A percentile compares a stretch with the other conserved stretches of the same genome.
Evolutionary conservation across 2,888 invertebrate genomes (phyloP).

Genomic region (Harpalus rubripes): DNA sequence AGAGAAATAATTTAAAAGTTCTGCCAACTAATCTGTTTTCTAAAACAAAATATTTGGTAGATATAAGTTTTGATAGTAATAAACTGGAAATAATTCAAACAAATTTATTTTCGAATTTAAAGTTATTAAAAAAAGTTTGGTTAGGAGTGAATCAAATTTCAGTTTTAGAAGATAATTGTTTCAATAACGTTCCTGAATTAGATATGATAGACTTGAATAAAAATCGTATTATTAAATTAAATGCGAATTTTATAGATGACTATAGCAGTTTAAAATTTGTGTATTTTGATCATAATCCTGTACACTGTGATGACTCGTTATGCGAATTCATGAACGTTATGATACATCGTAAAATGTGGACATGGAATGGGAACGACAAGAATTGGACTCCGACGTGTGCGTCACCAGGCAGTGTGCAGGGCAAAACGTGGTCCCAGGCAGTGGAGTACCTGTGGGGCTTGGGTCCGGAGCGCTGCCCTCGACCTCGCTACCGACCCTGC

Average conservation of each 20-base stretch:
- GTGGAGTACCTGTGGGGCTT: too few species aligned
- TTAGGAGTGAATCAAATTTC: neutral
- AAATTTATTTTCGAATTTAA: neutral
- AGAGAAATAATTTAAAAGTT: too few species aligned
- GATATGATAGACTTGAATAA: neutral
- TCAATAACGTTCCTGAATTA: constrained; percentile 3
- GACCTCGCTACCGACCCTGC: too few species aligned
- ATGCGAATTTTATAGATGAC: neutral
- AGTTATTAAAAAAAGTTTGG: neutral
- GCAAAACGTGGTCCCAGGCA: too few species aligned
- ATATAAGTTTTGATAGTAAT: neutral
- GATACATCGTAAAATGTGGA: neutral
- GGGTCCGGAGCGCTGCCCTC: too few species aligned
- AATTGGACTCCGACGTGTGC: too few species aligned
- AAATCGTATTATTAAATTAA: neutral
- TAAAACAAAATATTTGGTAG: neutral
- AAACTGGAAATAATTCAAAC: neutral
- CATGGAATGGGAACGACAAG: too few species aligned
- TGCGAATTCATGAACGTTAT: neutral
- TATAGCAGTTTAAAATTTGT: neutral
- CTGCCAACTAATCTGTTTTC: neutral
- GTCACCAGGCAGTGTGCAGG: too few species aligned
- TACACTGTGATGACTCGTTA: neutral
- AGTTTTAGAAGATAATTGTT: neutral
- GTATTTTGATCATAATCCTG: neutral